Conservation (phyloP, 2,888 invertebrate species). For the Dasysyrphus tricinctus region DNA sequence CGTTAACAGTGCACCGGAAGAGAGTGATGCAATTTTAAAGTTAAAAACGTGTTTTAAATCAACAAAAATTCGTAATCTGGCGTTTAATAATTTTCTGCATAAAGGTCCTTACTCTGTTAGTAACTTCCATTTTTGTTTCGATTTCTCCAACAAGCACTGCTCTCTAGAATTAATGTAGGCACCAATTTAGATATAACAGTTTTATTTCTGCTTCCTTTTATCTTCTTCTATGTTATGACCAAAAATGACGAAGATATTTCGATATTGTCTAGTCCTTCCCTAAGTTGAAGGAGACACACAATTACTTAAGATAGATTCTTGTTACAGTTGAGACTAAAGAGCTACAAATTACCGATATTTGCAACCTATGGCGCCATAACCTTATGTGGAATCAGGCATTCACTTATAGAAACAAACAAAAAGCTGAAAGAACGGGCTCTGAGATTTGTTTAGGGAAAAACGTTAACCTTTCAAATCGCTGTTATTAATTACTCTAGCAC, state of each 20-base stretch:
- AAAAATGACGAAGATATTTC: neutral
- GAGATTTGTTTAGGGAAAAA: neutral
- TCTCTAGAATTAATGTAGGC: neutral
- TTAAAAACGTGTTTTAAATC: neutral
- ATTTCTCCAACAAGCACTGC: neutral
- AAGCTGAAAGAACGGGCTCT: neutral
- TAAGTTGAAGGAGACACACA: neutral
- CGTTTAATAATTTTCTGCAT: neutral
- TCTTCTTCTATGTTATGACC: neutral
- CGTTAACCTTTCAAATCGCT: neutral
- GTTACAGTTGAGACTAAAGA: neutral
- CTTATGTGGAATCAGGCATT: neutral
- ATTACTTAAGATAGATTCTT: neutral
- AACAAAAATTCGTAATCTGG: neutral
- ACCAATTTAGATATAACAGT: neutral
- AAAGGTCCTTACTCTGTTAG: neutral
- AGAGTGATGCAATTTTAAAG: neutral
- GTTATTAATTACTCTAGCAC: neutral
- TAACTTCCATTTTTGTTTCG: neutral
- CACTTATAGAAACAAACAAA: neutral
- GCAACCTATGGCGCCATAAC: neutral
- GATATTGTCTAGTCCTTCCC: neutral
- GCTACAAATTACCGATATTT: neutral
- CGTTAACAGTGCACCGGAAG: neutral
- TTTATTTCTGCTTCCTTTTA: neutral